phyloP scores from a whole-genome alignment of 2,797 vertebrate species.

The Sorex maritimensis region DNA sequence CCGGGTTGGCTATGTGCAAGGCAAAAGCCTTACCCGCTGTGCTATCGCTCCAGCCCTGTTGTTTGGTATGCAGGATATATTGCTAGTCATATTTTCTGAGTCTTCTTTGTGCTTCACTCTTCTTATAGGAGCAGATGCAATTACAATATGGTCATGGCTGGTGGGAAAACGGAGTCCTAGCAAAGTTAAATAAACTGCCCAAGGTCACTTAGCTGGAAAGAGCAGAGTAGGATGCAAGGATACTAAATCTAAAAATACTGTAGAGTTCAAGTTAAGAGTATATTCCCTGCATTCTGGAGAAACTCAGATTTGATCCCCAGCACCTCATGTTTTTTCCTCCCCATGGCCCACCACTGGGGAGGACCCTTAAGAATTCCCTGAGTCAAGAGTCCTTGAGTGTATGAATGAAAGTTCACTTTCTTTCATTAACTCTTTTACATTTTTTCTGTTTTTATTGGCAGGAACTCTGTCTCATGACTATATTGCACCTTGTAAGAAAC shows the following conservation, averaged over 20 bases:
- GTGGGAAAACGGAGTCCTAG: constrained; percentile 26
- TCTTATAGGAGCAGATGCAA: neutral
- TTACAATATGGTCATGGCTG: neutral
- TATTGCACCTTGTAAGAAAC: neutral
- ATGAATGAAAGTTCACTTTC: neutral
- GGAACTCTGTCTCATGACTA: constrained; percentile 33
- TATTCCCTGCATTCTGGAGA: too few species aligned
- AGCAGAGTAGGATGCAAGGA: neutral
- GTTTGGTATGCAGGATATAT: neutral
- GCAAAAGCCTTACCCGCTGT: too few species aligned
- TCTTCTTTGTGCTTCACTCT: constrained; percentile 46
- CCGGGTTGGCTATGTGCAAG: too few species aligned
- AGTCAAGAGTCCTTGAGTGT: neutral
- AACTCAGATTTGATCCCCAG: too few species aligned
- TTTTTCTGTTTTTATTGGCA: constrained; percentile 42
- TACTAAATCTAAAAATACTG: neutral
- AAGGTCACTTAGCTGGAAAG: neutral
- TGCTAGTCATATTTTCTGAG: constrained; percentile 23
- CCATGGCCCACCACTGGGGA: too few species aligned
- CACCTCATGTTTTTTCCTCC: too few species aligned
- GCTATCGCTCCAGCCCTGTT: neutral
- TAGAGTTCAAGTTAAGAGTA: too few species aligned
- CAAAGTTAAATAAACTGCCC: constrained; percentile 34
- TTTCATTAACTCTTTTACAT: constrained; percentile 30
- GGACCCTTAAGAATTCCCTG: too few species aligned